phyloP scores from a whole-genome alignment of 2,113 vertebrate species.

The Rallus limicola region DNA sequence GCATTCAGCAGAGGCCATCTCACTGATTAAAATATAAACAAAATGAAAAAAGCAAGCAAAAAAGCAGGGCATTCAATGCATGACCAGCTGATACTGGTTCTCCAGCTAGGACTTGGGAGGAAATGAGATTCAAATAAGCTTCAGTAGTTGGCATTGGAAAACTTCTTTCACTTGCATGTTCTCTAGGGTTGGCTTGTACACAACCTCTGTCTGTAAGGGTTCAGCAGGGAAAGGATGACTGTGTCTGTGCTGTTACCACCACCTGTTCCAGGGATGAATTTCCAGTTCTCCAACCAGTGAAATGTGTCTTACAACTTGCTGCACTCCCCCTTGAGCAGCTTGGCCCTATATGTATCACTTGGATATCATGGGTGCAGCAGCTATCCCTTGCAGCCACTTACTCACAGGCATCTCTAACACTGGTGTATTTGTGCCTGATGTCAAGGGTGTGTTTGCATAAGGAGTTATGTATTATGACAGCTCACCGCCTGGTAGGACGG shows the following conservation, averaged over 20 bases:
- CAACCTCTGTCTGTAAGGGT: background rate
- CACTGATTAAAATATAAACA: background rate
- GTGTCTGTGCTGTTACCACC: background rate
- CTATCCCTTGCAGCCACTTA: background rate
- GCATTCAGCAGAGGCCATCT: slow-evolving; percentile 8
- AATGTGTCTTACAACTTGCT: background rate
- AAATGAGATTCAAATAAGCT: background rate
- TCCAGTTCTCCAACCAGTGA: background rate
- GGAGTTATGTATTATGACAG: slow-evolving; percentile 18
- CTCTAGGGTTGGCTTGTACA: background rate
- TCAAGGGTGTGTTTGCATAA: slow-evolving; percentile 11
- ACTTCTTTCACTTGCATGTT: background rate
- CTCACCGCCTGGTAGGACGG: background rate
- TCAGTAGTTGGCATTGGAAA: background rate
- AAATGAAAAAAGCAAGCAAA: background rate
- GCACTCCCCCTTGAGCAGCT: background rate
- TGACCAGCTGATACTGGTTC: background rate
- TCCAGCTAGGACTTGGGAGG: background rate
- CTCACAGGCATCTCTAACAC: background rate
- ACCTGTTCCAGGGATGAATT: background rate
- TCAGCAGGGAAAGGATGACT: background rate
- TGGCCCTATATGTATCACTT: background rate
- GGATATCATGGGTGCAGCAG: background rate
- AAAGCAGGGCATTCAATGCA: background rate
- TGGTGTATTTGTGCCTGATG: background rate